phyloP scores from a whole-genome alignment of 2,113 vertebrate species.

The Tenebrosternarchus preto region DNA sequence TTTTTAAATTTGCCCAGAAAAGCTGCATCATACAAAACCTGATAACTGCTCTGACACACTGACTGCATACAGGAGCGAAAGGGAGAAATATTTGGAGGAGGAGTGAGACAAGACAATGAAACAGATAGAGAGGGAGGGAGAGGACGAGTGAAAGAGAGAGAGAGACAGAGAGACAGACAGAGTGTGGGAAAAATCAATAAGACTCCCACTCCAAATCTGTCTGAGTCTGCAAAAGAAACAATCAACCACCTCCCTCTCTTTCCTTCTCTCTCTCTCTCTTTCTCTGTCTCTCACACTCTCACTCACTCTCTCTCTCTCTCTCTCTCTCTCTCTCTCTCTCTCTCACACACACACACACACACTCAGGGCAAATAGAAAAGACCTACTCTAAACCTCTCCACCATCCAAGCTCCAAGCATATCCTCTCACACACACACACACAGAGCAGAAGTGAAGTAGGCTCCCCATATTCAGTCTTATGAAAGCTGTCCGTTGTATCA shows the following conservation, averaged over 20 bases:
- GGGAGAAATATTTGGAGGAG: not conserved
- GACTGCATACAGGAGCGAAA: not conserved
- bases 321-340: too few species aligned
- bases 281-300: too few species aligned
- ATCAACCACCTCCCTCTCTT: slow-evolving; percentile 68
- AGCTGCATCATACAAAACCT: not conserved
- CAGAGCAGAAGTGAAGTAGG: slow-evolving; percentile 44
- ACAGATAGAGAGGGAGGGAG: not conserved
- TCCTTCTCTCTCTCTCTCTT: slow-evolving; percentile 5
- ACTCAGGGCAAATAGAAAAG: slow-evolving; percentile 37
- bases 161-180: slow-evolving; percentile 62
- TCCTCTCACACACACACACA: slow-evolving; percentile 36
- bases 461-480: slow-evolving; percentile 13
- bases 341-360: slow-evolving; percentile 1
- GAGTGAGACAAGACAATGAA: not conserved
- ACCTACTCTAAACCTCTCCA: slow-evolving; percentile 10
- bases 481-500: slow-evolving; percentile 50
- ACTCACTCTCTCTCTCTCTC: too few species aligned
- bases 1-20: too few species aligned
- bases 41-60: too few species aligned
- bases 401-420: not conserved
- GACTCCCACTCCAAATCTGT: slow-evolving; percentile 50
- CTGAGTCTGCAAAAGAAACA: slow-evolving; percentile 68
- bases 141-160: slow-evolving; percentile 7
- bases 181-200: slow-evolving; percentile 83